A percentile compares a stretch with the other conserved stretches of the same genome.
Evolutionary conservation across 2,888 invertebrate genomes (phyloP).

Genomic region (Steinernema hermaphroditum): DNA sequence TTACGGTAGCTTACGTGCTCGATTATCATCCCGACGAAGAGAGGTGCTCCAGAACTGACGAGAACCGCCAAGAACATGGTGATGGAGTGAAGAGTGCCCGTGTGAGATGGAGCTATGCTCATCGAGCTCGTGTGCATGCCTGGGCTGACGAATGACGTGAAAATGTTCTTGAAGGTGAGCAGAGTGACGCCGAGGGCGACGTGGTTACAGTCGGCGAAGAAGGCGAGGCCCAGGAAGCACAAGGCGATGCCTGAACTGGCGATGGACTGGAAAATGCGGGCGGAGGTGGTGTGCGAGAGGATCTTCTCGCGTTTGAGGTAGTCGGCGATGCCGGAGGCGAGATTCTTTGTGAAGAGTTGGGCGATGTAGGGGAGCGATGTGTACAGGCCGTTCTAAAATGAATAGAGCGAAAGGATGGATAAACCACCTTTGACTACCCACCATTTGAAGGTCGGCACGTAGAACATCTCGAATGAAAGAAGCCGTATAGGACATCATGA

Average conservation of each 20-base stretch:
- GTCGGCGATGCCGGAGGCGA: constrained; percentile 42
- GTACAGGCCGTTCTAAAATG: constrained; percentile 48
- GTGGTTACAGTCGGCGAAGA: constrained; percentile 24
- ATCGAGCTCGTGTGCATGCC: constrained; percentile 47
- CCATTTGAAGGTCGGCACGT: not conserved
- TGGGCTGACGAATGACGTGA: constrained; percentile 36
- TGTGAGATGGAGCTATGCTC: constrained; percentile 41
- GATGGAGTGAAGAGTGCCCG: constrained; percentile 33
- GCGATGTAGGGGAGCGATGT: constrained; percentile 46
- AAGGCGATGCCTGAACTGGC: not conserved
- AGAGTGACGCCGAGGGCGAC: not conserved
- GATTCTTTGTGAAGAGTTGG: constrained; percentile 46
- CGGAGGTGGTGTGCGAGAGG: constrained; percentile 5
- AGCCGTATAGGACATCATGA: constrained; percentile 16
- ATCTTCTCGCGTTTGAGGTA: constrained; percentile 37
- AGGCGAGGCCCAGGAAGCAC: constrained; percentile 10
- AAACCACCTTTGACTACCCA: no score
- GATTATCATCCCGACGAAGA: constrained; percentile 35
- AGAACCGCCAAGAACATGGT: constrained; percentile 4
- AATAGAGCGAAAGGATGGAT: not conserved
- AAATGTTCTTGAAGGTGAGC: constrained; percentile 2
- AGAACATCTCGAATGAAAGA: constrained; percentile 1
- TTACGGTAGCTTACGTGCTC: not conserved
- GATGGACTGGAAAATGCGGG: not conserved
- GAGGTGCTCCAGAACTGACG: constrained; percentile 38